Evolutionary conservation across 2,888 invertebrate species (phyloP), one percentile per base, ranked within the genome.

Genomic region (Stenurella melanura): DNA sequence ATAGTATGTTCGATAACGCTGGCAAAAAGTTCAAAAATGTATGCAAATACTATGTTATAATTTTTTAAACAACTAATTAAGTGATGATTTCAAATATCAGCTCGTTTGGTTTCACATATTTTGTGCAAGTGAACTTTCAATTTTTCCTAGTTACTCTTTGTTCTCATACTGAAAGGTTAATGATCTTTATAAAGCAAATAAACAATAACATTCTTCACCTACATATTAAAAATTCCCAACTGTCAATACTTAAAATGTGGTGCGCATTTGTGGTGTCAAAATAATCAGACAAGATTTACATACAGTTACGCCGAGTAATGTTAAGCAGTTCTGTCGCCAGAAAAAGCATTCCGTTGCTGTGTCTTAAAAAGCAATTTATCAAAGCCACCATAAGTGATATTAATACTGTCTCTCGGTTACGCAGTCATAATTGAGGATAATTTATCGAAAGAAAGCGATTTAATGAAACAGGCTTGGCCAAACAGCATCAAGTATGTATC

Each of bases 351-450:
- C 18, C 64, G 42, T 21, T 34, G 64, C 11, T 64, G 9, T 1
- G 15, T 30, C 63, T 42, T 42, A 64, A 26, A 30, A 42, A 64
- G 18, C 64, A 64, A 64, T 64, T 64, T 30, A 42, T 64, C 17
- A 38, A 61, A 61, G 17, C 30, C 61, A 30, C 21, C 26, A 64
- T 64, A 42, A 30, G 34, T 34, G 64, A 18, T 17, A 64, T 64
- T 42, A 64, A 64, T 64, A 64, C 64, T 34, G 63, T 64, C 63
- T 30, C n/a, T 42, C 4, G 18, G 64, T 61, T 61, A 17, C 64
- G 64, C 64, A 64, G 64, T 64, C 64, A 64, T 64, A 64, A 64
- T 64, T 64, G 64, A 34, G 64, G 38, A 64, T 64, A 64, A 64
- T 64, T 64, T 64, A 64, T 42, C 42, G 64, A 64, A 64, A 34